Evolutionary conservation across 2,888 invertebrate species (phyloP).

Genomic region (Sarcophaga carnaria): DNA sequence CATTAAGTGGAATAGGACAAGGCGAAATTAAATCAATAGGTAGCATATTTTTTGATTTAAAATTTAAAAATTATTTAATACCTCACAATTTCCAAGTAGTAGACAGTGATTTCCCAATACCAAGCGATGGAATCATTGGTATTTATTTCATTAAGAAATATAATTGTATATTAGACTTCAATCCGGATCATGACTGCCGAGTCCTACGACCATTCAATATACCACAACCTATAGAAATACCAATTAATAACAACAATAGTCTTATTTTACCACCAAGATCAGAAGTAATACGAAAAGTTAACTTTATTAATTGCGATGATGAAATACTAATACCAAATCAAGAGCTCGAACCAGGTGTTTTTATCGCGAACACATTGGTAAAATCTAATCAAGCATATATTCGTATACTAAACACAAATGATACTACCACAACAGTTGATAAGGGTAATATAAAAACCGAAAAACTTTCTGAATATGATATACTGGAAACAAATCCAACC

Average conservation of each 20-base stretch:
- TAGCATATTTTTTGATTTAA: neutral
- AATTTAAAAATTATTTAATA: slow-evolving; percentile 1
- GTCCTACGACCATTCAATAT: no score
- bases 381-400: slow-evolving; percentile 6
- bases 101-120: neutral
- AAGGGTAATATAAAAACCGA: neutral
- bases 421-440: neutral
- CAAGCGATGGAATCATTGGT: neutral
- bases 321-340: slow-evolving; percentile 6
- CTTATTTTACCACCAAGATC: no score
- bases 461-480: neutral
- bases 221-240: no score
- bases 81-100: neutral
- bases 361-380: slow-evolving; percentile 11
- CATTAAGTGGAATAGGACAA: neutral
- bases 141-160: neutral
- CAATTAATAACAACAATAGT: no score
- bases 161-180: no score
- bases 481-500: neutral
- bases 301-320: neutral
- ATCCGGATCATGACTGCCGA: no score
- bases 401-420: neutral
- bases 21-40: neutral
- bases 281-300: neutral
- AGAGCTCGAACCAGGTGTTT: slow-evolving; percentile 6